phyloP scores from a whole-genome alignment of 2,113 vertebrate species.

The Pluvianellus socialis region DNA sequence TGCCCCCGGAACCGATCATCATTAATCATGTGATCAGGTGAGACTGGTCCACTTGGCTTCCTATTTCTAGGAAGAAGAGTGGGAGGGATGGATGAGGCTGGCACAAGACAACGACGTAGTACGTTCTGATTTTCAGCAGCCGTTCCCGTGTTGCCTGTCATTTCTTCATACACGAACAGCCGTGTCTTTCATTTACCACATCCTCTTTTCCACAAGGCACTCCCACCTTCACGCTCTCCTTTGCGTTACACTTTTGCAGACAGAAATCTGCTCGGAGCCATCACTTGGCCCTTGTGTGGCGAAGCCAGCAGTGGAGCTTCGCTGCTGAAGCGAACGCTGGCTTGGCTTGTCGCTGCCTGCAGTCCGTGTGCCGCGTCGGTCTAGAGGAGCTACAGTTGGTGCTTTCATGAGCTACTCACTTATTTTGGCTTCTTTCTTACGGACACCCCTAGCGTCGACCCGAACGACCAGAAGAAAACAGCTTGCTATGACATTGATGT shows the following conservation, averaged over 20 bases:
- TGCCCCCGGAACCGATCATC: constrained; percentile 99
- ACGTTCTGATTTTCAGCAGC: background rate
- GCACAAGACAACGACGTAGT: fast-evolving
- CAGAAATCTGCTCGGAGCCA: background rate
- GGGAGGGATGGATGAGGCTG: background rate
- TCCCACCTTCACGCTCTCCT: background rate
- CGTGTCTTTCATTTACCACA: fast-evolving
- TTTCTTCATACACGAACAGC: background rate
- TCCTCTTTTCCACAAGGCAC: background rate
- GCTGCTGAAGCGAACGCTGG: background rate
- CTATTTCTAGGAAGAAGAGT: background rate
- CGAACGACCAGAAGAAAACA: constrained; percentile 98
- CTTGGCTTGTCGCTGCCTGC: background rate
- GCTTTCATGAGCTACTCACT: background rate
- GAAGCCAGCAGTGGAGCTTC: background rate
- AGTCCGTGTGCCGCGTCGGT: fast-evolving
- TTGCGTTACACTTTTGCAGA: background rate
- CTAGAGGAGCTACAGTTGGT: background rate
- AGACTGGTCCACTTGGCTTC: background rate
- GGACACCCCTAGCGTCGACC: constrained; percentile 84
- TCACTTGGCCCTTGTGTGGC: background rate
- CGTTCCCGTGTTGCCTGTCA: background rate
- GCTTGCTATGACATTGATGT: constrained; percentile 99
- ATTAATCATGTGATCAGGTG: constrained; percentile 99
- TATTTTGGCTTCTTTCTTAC: background rate